These are phyloP conservation scores for Temnothorax longispinosus DNA, from an alignment of 1,140 invertebrate genomes.

Conservation along the genomic window DNA sequence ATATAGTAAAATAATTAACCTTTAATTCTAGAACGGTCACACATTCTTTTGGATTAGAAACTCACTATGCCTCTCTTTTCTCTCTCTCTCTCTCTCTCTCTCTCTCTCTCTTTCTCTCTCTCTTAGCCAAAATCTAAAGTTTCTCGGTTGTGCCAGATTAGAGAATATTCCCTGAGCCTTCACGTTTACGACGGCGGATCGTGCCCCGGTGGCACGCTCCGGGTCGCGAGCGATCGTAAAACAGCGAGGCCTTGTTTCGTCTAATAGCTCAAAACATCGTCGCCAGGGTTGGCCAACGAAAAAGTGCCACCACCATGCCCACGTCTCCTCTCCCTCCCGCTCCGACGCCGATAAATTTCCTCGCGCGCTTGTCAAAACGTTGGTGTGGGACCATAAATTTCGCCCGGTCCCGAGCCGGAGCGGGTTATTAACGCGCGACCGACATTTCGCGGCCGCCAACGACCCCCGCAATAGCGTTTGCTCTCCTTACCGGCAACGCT, in stretches of 20 bases:
- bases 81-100: too few relatives aligned
- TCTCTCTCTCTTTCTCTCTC: background rate
- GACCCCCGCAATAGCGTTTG: constrained; percentile 33
- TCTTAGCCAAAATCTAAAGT: background rate
- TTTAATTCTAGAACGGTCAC: background rate
- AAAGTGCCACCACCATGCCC: constrained; percentile 60
- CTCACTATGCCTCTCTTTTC: too few relatives aligned
- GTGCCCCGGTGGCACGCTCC: constrained; percentile 62
- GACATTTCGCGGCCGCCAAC: constrained; percentile 49
- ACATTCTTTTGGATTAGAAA: background rate
- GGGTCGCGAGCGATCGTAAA: constrained; percentile 71
- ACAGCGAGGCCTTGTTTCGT: constrained; percentile 76
- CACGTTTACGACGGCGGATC: constrained; percentile 59
- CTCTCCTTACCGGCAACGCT: constrained; percentile 24
- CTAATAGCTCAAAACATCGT: constrained; percentile 80
- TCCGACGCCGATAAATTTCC: constrained; percentile 74
- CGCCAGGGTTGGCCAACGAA: constrained; percentile 40
- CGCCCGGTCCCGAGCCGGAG: constrained; percentile 50
- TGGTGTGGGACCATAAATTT: constrained; percentile 59
- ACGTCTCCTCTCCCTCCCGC: constrained; percentile 7
- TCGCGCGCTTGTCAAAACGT: constrained; percentile 78
- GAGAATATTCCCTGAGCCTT: constrained; percentile 21
- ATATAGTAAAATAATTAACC: background rate
- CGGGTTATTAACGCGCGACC: constrained; percentile 63
- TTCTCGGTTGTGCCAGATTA: constrained; percentile 18